Conservation (phyloP, 2,888 invertebrate genomes). For the Nemotelus nigrinus region DNA sequence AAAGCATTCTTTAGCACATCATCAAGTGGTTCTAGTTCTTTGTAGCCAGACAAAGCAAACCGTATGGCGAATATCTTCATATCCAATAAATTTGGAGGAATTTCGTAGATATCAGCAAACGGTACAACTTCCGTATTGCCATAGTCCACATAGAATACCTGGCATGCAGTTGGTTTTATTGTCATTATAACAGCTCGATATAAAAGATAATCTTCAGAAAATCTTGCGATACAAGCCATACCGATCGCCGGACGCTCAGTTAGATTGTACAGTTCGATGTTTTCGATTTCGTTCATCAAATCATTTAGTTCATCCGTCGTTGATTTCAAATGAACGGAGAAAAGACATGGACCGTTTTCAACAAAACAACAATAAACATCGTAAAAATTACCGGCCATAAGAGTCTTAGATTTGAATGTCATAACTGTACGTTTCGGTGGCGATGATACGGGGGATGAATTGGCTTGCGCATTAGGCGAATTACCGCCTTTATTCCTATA, state of each 20-base stretch:
- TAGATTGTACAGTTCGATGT: conserved; percentile 70
- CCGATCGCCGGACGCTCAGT: conserved; percentile 78
- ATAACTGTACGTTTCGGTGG: conserved; percentile 58
- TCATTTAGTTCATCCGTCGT: conserved; percentile 70
- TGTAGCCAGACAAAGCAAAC: conserved; percentile 77
- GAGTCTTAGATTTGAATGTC: conserved; percentile 63
- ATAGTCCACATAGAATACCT: conserved; percentile 83
- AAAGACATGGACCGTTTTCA: conserved; percentile 81
- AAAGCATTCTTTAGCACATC: conserved; percentile 76
- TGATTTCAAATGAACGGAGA: conserved; percentile 77
- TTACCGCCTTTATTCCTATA: conserved; percentile 51
- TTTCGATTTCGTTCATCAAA: conserved; percentile 80
- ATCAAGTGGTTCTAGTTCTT: conserved; percentile 69
- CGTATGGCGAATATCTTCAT: conserved; percentile 80
- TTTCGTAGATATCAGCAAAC: conserved; percentile 77
- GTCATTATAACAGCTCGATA: conserved; percentile 82
- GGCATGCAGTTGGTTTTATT: conserved; percentile 76
- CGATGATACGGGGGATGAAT: conserved; percentile 60
- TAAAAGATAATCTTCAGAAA: conserved; percentile 74
- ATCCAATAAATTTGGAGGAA: conserved; percentile 77
- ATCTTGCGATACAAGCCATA: conserved; percentile 79
- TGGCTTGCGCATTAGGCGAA: conserved; percentile 40
- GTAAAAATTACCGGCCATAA: conserved; percentile 70
- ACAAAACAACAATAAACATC: conserved; percentile 79
- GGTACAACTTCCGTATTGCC: conserved; percentile 80